Conservation (phyloP, 1,140 invertebrate genomes). For the Bombus picipes region DNA sequence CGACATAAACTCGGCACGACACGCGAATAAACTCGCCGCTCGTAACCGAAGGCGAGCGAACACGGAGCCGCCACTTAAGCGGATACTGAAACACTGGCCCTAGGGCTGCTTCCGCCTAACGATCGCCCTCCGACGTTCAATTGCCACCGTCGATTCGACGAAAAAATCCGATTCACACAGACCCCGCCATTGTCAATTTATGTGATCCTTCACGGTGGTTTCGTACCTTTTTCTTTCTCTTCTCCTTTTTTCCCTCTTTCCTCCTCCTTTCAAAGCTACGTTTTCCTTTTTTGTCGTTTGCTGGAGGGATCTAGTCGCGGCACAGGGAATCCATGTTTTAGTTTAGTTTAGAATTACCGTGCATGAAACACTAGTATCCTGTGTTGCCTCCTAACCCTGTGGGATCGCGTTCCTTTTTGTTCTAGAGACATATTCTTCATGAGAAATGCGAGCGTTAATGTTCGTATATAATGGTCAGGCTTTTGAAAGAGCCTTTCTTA, state of each 20-base stretch:
- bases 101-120: conserved; percentile 55
- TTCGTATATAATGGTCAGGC: too few species aligned
- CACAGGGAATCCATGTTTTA: conserved; percentile 36
- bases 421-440: conserved; percentile 12
- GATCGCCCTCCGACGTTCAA: conserved; percentile 52
- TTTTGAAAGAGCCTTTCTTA: too few species aligned
- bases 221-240: background rate
- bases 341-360: conserved; percentile 48
- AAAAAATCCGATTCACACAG: conserved; percentile 18
- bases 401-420: conserved; percentile 39
- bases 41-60: conserved; percentile 35
- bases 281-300: too few species aligned
- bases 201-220: background rate
- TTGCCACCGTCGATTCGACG: conserved; percentile 43
- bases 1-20: conserved; percentile 59
- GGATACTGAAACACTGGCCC: conserved; percentile 53
- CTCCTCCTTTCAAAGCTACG: too few species aligned
- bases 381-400: conserved; percentile 36
- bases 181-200: conserved; percentile 26
- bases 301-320: conserved; percentile 7
- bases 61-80: conserved; percentile 51
- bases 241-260: background rate
- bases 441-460: background rate
- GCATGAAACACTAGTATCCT: conserved; percentile 39
- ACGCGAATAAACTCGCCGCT: conserved; percentile 58